A percentile compares a stretch with the other conserved stretches of the same genome.
These are phyloP conservation scores for Sylvilagus bachmani DNA, from an alignment of 2,113 vertebrate genomes.

Conservation along the genomic window DNA sequence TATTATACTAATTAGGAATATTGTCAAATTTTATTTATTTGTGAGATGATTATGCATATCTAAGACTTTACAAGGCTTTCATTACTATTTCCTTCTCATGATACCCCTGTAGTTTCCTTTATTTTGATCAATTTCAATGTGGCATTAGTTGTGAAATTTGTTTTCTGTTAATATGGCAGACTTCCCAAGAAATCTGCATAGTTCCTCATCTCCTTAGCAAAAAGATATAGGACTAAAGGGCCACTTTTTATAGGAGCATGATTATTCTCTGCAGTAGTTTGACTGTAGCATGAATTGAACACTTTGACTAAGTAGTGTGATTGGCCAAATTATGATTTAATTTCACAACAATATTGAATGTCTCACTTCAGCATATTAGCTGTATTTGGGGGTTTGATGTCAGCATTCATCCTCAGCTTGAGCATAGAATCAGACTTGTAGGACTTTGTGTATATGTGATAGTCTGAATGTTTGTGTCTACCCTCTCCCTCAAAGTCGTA, in stretches of 20 bases:
- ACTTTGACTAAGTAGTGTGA: not conserved
- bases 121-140: slow-evolving; percentile 40
- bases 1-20: slow-evolving; percentile 36
- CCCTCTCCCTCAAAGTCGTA: not conserved
- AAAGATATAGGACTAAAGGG: not conserved
- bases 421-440: not conserved
- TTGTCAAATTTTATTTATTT: slow-evolving; percentile 16
- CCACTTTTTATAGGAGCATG: not conserved
- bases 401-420: slow-evolving; percentile 18
- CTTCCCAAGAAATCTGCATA: not conserved
- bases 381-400: not conserved
- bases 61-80: slow-evolving; percentile 6
- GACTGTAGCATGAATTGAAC: not conserved
- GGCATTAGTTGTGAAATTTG: not conserved
- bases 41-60: not conserved
- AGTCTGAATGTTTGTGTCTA: not conserved
- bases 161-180: slow-evolving; percentile 9
- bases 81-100: not conserved
- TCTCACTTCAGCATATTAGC: not conserved
- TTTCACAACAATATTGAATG: not conserved
- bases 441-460: not conserved
- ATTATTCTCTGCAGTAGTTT: not conserved
- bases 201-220: not conserved
- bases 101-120: not conserved
- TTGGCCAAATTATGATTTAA: not conserved